These are phyloP conservation scores for Macroteleia sp. DNA, from an alignment of 2,888 invertebrate species.

Conservation along the genomic window DNA sequence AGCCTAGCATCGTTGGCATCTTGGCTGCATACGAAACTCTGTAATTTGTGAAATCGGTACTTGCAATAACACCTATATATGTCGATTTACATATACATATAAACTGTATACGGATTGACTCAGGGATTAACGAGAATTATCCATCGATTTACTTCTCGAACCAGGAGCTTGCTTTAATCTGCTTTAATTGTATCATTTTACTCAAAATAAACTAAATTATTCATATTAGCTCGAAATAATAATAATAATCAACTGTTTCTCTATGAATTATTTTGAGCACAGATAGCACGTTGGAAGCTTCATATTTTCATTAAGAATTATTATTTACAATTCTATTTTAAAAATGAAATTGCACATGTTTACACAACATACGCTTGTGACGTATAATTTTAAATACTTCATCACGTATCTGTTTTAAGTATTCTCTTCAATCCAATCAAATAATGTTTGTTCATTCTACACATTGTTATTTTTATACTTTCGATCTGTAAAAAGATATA, in stretches of 20 bases:
- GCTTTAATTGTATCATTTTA: constrained; percentile 31
- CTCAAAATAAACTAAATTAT: constrained; percentile 41
- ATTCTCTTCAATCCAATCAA: too few species aligned
- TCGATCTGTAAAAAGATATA: too few species aligned
- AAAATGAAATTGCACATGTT: too few species aligned
- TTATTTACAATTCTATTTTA: too few species aligned
- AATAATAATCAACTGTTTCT: constrained; percentile 27
- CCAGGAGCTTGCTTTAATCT: constrained; percentile 72
- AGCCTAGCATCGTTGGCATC: constrained; percentile 70
- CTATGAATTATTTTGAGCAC: constrained; percentile 16
- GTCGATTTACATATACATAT: constrained; percentile 50
- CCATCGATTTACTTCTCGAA: constrained; percentile 76
- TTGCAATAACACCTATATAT: constrained; percentile 46
- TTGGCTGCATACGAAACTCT: constrained; percentile 77
- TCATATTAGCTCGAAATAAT: constrained; percentile 34
- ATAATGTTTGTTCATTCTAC: too few species aligned
- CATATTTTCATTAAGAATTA: too few species aligned
- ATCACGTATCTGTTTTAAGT: too few species aligned
- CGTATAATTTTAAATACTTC: too few species aligned
- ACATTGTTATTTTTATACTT: too few species aligned
- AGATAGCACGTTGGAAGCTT: too few species aligned
- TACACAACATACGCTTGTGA: too few species aligned
- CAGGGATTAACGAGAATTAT: constrained; percentile 70
- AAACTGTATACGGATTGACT: constrained; percentile 33
- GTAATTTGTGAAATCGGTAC: constrained; percentile 75